Evolutionary conservation across 2,888 invertebrate genomes (phyloP).

Genomic region (Serrognathus titanus): DNA sequence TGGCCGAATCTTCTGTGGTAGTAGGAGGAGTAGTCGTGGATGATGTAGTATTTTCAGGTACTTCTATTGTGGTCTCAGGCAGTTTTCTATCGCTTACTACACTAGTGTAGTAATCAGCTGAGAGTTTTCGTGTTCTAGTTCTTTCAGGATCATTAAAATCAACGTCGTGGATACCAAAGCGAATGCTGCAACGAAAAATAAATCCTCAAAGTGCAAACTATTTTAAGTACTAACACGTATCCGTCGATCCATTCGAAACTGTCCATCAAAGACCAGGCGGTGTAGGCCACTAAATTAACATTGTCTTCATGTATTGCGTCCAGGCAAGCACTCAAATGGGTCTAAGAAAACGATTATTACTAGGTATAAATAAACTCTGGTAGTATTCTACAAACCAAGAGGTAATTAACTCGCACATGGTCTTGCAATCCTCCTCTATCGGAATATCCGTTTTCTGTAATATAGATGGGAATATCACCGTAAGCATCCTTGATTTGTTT

Average conservation of each 20-base stretch:
- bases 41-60: background rate
- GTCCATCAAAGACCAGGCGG: slow-evolving; percentile 12
- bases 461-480: slow-evolving; percentile 8
- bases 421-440: slow-evolving; percentile 8
- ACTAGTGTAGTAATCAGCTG: slow-evolving; percentile 53
- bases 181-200: slow-evolving; percentile 1
- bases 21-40: too few species aligned
- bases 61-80: slow-evolving; percentile 1
- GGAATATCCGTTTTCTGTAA: slow-evolving; percentile 16
- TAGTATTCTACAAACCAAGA: background rate
- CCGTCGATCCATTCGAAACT: slow-evolving; percentile 14
- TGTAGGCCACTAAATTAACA: slow-evolving; percentile 1
- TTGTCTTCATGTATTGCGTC: background rate
- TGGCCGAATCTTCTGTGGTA: too few species aligned
- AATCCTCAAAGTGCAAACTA: background rate
- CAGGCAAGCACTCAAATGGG: background rate
- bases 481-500: slow-evolving; percentile 5
- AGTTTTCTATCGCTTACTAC: slow-evolving; percentile 45
- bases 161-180: slow-evolving; percentile 64
- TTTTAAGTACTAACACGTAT: background rate
- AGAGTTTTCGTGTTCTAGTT: slow-evolving; percentile 60
- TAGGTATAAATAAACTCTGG: background rate
- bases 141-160: slow-evolving; percentile 54
- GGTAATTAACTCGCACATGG: slow-evolving; percentile 12
- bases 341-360: background rate